Conservation (phyloP, 2,888 invertebrate genomes). For the Pristionchus maxplancki region DNA sequence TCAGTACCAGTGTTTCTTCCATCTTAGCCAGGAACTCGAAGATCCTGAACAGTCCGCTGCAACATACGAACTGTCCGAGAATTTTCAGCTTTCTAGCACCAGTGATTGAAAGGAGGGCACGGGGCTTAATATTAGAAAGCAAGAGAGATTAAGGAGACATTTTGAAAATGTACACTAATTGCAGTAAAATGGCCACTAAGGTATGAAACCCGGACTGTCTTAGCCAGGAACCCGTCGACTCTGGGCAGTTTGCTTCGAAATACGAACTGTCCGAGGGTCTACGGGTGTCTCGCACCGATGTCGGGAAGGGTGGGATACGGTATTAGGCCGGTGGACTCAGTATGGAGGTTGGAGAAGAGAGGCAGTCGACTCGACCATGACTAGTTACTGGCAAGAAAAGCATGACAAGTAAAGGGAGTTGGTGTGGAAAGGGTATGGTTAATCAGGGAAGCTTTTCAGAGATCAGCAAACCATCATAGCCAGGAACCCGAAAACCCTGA, state of each 20-base stretch:
- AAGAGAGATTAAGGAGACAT: no score
- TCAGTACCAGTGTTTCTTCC: no score
- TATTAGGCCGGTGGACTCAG: no score
- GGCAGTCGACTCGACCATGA: no score
- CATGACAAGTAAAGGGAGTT: no score
- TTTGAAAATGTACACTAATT: no score
- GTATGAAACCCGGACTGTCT: not conserved
- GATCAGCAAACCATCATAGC: not conserved
- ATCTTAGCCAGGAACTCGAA: not conserved
- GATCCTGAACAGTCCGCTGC: not conserved
- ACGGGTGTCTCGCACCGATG: not conserved
- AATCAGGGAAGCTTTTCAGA: no score
- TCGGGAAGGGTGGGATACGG: not conserved
- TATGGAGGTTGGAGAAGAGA: not conserved
- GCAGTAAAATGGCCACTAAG: no score
- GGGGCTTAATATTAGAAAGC: no score
- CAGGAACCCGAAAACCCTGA: not conserved
- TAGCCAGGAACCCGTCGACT: not conserved
- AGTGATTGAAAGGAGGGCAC: no score
- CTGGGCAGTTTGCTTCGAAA: not conserved
- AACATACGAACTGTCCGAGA: not conserved
- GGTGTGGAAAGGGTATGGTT: no score
- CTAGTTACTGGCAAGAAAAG: no score
- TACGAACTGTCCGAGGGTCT: not conserved
- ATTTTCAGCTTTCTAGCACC: not conserved